Conservation (phyloP, 2,113 vertebrate species). For the Halichoeres trimaculatus region DNA sequence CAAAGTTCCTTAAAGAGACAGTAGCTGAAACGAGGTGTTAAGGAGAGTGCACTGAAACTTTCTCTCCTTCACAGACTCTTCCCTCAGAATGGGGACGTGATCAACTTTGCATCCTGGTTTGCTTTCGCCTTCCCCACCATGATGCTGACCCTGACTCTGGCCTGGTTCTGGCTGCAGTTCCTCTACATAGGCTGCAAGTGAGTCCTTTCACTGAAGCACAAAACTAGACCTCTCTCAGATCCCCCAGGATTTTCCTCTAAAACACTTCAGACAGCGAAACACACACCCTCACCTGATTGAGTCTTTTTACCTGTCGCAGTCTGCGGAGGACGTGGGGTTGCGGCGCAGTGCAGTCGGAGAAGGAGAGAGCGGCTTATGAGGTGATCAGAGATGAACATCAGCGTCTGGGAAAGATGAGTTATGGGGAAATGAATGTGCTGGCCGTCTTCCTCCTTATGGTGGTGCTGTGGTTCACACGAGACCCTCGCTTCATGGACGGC, state of each 20-base stretch:
- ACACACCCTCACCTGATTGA: background rate
- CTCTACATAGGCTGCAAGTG: constrained; percentile 89
- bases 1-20: too few relatives aligned
- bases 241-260: too few relatives aligned
- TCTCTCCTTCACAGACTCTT: constrained; percentile 84
- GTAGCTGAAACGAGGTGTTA: too few relatives aligned
- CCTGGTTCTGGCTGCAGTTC: constrained; percentile 94
- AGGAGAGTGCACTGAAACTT: background rate
- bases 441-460: constrained; percentile 88
- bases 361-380: constrained; percentile 81
- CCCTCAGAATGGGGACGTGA: constrained; percentile 86
- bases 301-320: constrained; percentile 65
- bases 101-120: constrained; percentile 98
- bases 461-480: constrained; percentile 92
- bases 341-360: constrained; percentile 67
- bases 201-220: constrained; percentile 56
- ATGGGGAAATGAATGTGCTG: constrained; percentile 88
- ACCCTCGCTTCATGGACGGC: constrained; percentile 92
- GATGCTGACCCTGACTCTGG: constrained; percentile 88
- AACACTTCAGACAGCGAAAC: too few relatives aligned
- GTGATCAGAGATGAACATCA: constrained; percentile 86
- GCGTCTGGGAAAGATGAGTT: constrained; percentile 88
- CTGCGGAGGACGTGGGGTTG: constrained; percentile 87
- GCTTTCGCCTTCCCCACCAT: constrained; percentile 94
- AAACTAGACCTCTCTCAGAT: background rate